Evolutionary conservation across 2,888 invertebrate species (phyloP).

Genomic region (Lycocerus yunnanus): DNA sequence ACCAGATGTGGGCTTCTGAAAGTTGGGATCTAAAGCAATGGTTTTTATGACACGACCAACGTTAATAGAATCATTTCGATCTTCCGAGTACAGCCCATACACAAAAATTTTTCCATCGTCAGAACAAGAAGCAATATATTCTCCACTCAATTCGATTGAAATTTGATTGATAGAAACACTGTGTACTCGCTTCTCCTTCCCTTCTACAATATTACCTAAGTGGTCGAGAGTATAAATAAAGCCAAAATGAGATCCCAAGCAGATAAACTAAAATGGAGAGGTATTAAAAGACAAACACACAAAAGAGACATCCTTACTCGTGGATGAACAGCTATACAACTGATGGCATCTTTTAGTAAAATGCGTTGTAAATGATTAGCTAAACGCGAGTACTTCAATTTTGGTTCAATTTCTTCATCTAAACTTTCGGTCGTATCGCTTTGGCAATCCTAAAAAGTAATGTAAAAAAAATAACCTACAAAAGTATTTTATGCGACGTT

Average conservation of each 20-base stretch:
- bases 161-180: conserved; percentile 93
- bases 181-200: conserved; percentile 77
- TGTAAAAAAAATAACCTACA: conserved; percentile 1
- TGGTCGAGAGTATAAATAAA: conserved; percentile 89
- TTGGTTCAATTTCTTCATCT: conserved; percentile 78
- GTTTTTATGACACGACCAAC: conserved; percentile 82
- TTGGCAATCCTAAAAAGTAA: conserved; percentile 40
- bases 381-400: conserved; percentile 88
- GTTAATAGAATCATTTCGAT: conserved; percentile 78
- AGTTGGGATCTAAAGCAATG: conserved; percentile 48
- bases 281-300: background rate
- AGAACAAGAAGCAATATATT: conserved; percentile 90
- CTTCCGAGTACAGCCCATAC: conserved; percentile 83
- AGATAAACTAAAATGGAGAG: conserved; percentile 71
- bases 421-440: conserved; percentile 51
- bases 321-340: conserved; percentile 91
- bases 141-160: conserved; percentile 92
- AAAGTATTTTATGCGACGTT: background rate
- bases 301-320: conserved; percentile 63
- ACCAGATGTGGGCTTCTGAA: conserved; percentile 71
- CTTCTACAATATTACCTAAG: conserved; percentile 80
- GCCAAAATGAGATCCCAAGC: conserved; percentile 92
- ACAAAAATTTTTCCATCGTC: conserved; percentile 89
- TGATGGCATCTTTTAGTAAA: conserved; percentile 83
- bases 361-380: conserved; percentile 86